Evolutionary conservation across 2,888 invertebrate genomes (phyloP), one percentile per base, ranked within the genome.

Genomic region (Pachycephus smyrnensis): DNA sequence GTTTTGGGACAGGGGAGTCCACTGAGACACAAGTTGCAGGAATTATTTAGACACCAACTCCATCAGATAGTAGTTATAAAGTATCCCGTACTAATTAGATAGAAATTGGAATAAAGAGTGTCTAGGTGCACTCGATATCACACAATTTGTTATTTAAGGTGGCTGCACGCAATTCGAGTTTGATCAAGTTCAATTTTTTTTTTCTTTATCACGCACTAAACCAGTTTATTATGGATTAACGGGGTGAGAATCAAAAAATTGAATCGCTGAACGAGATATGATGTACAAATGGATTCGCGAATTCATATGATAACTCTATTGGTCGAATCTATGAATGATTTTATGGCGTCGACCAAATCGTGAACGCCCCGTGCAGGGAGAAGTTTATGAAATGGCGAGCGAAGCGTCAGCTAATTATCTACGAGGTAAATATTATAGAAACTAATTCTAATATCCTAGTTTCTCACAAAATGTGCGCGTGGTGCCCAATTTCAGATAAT

Each of bases 1-100:
- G 87, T 85, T 88, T 80, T 84, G 80, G 84, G 85, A 85, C 84
- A 80, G 84, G 84, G 82, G 84, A 86, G 83, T 88, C 86, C 81
- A 83, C 85, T 84, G 81, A 86, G 82, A 87, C 82, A 84, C 83
- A 83, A 85, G 84, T 87, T 86, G 85, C 86, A 86, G 88, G 86
- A 85, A 78, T 83, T 82, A 81, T 82, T 83, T 79, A 82, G 82
- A 86, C 83, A 83, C 81, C 77, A 82, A 81, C 79, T 76, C 79
- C 81, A 77, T 80, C 77, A 76, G 75, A 73, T 76, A 77, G 77
- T 68, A 31, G 23, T 36, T 36, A 74, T 74, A 36, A 36, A 74
- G 23, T 71, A 71, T 71, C 55, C 55, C 55, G 55, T 23, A 55
- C 9, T 55, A 23, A 55, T 23, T 55, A 55, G 23, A 55, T 9